Percentiles rank a stretch among this genome's conserved stretches.
These are phyloP conservation scores for Desmodus rotundus DNA, from an alignment of 2,113 vertebrate species.

Conservation along the genomic window DNA sequence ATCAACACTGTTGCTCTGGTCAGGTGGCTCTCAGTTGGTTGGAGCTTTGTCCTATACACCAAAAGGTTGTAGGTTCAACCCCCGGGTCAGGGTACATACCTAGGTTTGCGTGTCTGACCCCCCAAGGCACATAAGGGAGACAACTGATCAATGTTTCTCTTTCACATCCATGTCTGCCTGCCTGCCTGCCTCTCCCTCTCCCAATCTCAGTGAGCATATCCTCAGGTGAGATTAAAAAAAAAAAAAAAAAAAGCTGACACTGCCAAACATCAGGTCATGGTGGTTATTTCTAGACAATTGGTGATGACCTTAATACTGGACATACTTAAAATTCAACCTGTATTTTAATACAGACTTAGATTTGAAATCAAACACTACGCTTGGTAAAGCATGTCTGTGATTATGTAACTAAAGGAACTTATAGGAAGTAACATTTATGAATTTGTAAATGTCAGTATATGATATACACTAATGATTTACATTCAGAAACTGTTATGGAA, in stretches of 20 bases:
- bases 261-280: not conserved
- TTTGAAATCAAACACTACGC: not conserved
- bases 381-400: conserved; percentile 4
- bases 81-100: no score
- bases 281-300: not conserved
- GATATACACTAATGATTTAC: not conserved
- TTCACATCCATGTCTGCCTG: no score
- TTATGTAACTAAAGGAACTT: not conserved
- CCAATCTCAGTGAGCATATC: no score
- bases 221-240: no score
- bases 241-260: not conserved
- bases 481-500: not conserved
- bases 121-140: no score
- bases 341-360: not conserved
- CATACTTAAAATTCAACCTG: conserved; percentile 22
- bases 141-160: not conserved
- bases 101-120: no score
- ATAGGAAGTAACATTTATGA: conserved; percentile 21
- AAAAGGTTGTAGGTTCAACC: no score
- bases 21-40: no score
- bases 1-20: not conserved
- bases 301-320: not conserved
- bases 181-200: no score
- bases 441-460: not conserved
- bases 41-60: no score